Percentiles rank a stretch among this genome's conserved stretches.
phyloP scores from a whole-genome alignment of 2,113 vertebrate genomes.

The Pelodiscus sinensis region DNA sequence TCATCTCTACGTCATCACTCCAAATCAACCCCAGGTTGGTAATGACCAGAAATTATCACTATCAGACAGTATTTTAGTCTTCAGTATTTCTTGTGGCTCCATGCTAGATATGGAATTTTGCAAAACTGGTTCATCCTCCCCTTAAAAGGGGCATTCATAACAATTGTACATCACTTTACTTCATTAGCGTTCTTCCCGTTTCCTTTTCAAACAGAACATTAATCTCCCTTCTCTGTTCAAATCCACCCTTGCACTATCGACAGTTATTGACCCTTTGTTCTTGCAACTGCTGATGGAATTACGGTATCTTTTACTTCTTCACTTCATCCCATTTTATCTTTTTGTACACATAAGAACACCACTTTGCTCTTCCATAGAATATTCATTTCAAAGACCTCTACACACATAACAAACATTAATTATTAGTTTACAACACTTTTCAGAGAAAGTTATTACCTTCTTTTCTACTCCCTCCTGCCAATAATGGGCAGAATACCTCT shows the following conservation, averaged over 20 bases:
- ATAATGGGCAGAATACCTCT: conserved; percentile 19
- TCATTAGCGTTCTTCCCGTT: background rate
- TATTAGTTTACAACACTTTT: background rate
- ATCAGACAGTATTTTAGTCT: background rate
- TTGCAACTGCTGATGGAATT: conserved; percentile 30
- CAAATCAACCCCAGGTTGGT: background rate
- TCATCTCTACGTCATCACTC: background rate
- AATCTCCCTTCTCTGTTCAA: conserved; percentile 53
- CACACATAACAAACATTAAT: background rate
- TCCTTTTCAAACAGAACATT: background rate
- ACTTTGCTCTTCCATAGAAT: background rate
- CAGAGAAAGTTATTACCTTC: background rate
- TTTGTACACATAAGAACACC: background rate
- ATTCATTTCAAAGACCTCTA: background rate
- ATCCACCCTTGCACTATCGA: conserved; percentile 40
- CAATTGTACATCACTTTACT: background rate
- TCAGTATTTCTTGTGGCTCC: background rate
- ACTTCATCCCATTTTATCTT: fast-evolving
- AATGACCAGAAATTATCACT: background rate
- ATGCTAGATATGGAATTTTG: background rate
- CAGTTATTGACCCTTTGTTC: conserved; percentile 43
- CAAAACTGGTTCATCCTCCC: background rate
- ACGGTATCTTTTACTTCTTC: background rate
- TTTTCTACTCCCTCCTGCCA: conserved; percentile 8
- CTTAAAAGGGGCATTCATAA: background rate